These are phyloP conservation scores for Scaptomyza graminum DNA, from an alignment of 1,140 invertebrate species.

Conservation along the genomic window DNA sequence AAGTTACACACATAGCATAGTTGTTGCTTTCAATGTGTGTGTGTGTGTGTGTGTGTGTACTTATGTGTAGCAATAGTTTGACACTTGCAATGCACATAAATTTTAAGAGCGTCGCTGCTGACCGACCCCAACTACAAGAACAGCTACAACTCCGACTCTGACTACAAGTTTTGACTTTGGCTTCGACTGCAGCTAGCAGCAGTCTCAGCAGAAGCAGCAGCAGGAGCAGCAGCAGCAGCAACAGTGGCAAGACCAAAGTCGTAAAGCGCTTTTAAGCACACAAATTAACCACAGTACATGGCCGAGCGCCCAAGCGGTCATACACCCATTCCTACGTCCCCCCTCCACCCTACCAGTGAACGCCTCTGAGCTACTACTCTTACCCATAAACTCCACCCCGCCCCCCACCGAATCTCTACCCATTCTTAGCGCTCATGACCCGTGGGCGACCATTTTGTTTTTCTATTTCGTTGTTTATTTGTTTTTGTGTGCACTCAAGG, in stretches of 20 bases:
- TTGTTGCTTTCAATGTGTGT: constrained; percentile 33
- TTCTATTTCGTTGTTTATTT: constrained; percentile 82
- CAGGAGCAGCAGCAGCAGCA: not conserved
- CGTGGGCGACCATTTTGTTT: constrained; percentile 64
- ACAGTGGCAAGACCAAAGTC: constrained; percentile 56
- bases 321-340: not conserved
- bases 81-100: constrained; percentile 82
- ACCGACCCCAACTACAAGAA: constrained; percentile 39
- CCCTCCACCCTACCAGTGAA: not conserved
- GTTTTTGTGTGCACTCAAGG: constrained; percentile 82
- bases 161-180: constrained; percentile 5
- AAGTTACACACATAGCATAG: constrained; percentile 39
- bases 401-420: too few relatives aligned
- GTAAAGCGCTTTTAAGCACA: constrained; percentile 82
- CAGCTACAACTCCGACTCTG: constrained; percentile 6
- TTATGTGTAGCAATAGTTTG: constrained; percentile 66
- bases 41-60: constrained; percentile 24
- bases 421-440: not conserved
- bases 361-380: not conserved
- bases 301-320: constrained; percentile 54
- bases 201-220: too few relatives aligned
- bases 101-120: constrained; percentile 56
- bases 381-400: too few relatives aligned
- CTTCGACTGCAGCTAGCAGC: not conserved
- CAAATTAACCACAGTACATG: constrained; percentile 82